Evolutionary conservation across 2,113 vertebrate genomes (phyloP), one percentile per base, ranked within the genome.

Genomic region (Bambusicola thoracicus): DNA sequence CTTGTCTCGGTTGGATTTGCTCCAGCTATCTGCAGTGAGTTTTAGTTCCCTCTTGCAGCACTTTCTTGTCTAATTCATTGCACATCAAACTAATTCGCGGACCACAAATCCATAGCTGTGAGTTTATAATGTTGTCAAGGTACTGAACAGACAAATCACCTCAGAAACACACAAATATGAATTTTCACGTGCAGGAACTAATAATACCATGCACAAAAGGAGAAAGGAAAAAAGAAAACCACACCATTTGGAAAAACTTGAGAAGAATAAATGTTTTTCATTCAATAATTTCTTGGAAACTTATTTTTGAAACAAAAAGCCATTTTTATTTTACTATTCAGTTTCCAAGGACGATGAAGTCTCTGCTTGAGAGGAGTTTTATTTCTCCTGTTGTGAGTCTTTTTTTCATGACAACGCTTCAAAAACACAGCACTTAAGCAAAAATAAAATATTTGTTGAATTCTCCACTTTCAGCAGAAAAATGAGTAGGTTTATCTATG

Each of bases 1-100:
- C 40, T 81, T 48, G 34, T 85, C 79, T 85, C 51, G 51, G 0
- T 7, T 94, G 94, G 94, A 75, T 53, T 78, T 44, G 5, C 66
- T 85, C 87, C 95, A 95, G 48, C 91, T 56, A 49, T 90, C 92
- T 86, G 85, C 77, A 66, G 82, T 13, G 61, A 85, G 68, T 78
- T 95, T 56, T 85, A 77, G 56, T 86, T 92, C 72, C 82, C 76
- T 68, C 10, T 91, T 93, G 53, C 82, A 88, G 55, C 29, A 14
- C 8, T 66, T 86, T 68, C 76, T n/a, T 27, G 21, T 79, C 65
- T 74, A 69, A 53, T 84, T 93, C 89, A 13, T 18, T 78, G 17
- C 56, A 21, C 25, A 8, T 30, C 70, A 30, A 55, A 16, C 1
- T 20, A 41, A 92, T 81, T 40, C 7, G 2, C 34, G 30, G 32